A percentile compares a stretch with the other conserved stretches of the same genome.
Evolutionary conservation across 23 tunicate species (phyloP).

Genomic region (Botrylloides violaceus): DNA sequence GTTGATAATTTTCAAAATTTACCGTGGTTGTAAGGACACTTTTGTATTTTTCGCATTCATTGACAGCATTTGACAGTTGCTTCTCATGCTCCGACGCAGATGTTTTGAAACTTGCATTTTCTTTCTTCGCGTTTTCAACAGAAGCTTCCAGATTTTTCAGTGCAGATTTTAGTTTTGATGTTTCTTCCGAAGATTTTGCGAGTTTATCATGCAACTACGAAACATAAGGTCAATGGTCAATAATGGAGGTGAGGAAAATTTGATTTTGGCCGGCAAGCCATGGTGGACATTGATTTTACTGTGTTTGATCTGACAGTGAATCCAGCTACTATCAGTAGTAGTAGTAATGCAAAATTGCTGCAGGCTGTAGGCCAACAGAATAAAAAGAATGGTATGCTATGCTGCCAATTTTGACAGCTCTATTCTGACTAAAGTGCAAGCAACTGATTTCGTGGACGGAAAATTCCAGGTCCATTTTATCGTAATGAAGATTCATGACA

Average conservation of each 20-base stretch:
- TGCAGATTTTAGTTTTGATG: not conserved
- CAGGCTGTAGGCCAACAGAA: too few species aligned
- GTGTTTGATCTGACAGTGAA: too few species aligned
- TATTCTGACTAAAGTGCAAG: too few species aligned
- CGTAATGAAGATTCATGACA: too few species aligned
- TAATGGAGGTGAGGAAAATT: not conserved
- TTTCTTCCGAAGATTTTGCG: not conserved
- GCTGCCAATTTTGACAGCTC: too few species aligned
- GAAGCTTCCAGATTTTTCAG: slow-evolving; percentile 12
- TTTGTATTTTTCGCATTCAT: slow-evolving; percentile 21
- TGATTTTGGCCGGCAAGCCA: not conserved
- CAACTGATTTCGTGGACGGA: too few species aligned
- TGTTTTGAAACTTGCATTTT: not conserved
- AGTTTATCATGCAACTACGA: not conserved
- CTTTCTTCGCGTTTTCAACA: not conserved
- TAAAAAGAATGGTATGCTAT: too few species aligned
- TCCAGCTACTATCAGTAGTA: too few species aligned
- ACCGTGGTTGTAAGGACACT: slow-evolving; percentile 20
- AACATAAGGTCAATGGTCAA: not conserved
- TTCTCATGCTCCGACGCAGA: not conserved
- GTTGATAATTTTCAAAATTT: too few species aligned
- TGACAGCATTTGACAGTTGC: not conserved
- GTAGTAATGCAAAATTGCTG: too few species aligned
- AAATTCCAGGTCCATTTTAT: too few species aligned
- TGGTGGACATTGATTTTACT: not conserved